Base-by-base conservation (phyloP, 2,888 invertebrate genomes). In the Sarcophaga rosellei region DNA sequence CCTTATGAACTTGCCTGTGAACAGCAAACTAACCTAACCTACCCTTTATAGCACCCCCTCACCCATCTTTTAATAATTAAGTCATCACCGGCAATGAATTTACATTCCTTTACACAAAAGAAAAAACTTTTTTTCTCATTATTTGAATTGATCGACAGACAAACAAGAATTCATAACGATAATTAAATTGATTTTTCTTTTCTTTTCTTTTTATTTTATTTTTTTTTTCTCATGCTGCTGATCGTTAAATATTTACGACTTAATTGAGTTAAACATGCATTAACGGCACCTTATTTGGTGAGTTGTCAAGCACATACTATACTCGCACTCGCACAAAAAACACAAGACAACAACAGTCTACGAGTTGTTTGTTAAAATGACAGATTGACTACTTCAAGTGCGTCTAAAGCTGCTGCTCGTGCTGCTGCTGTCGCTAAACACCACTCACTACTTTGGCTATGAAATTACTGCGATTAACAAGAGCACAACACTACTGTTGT, bases 241-340 rank as follows among this genome's bases (percentile, higher is more conserved):
- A 53, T 53, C 47, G 62, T 45, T 68, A 82, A 25, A 79, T 80
- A 73, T 76, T 73, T 79, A 83, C 66, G 69, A 83, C 69, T 86
- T 83, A 86, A 83, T 86, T 86, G 76, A 86, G 68, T 86, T 86
- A 83, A 83, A 78, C 15, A 15, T 68, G 25, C 74, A 82, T 84
- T 78, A 84, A 82, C 69, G 84, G 82, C 69, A 77, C 81, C 84
- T 74, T 77, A 86, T 86, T 80, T 76, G 25, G 25, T 44, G 75
- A 66, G 73, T 81, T 78, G 78, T 75, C 82, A 72, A 57, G 78
- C 53, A n/a, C 59, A 81, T 61, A 53, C 69, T 8, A 35, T 10
- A 35, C 35, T 35, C 35, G 35, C 8, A 35, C 8, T 10, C 35
- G 35, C 8, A 35, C 35, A 35, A 35, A 35, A 53, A 15, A 63